These are phyloP conservation scores for Panagrolaimus sp. DNA, from an alignment of 1,140 invertebrate genomes.

Conservation along the genomic window DNA sequence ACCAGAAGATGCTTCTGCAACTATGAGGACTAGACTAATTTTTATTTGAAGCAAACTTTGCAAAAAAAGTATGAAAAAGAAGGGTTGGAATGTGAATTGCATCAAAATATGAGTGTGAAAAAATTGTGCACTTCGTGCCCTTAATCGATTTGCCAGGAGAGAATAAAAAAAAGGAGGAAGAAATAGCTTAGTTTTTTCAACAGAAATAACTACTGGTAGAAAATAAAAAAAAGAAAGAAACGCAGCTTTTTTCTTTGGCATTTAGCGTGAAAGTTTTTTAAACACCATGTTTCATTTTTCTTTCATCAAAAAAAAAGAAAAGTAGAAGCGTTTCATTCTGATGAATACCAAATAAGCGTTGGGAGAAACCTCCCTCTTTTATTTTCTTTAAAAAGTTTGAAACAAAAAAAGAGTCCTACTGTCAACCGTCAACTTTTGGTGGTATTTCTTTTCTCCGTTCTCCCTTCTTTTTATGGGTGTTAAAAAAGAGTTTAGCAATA, in stretches of 20 bases:
- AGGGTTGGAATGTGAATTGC: conserved; percentile 11
- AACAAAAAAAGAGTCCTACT: too few relatives aligned
- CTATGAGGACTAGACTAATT: neutral
- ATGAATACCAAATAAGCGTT: neutral
- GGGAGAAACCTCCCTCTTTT: too few relatives aligned
- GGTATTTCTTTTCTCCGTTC: too few relatives aligned
- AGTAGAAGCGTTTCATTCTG: conserved; percentile 4
- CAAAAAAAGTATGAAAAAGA: neutral
- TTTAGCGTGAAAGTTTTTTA: neutral
- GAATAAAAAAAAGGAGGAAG: neutral
- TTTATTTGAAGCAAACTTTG: conserved; percentile 4
- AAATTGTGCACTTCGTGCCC: conserved; percentile 8
- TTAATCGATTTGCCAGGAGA: conserved; percentile 11
- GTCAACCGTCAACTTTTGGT: too few relatives aligned
- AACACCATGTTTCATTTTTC: too few relatives aligned
- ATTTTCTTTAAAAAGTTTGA: too few relatives aligned
- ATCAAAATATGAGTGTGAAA: conserved; percentile 16
- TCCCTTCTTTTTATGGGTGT: too few relatives aligned
- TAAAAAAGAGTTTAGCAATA: neutral
- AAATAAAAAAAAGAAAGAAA: neutral
- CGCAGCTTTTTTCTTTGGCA: conserved; percentile 1
- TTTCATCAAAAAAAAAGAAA: neutral
- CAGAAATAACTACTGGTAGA: neutral
- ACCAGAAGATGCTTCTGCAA: too few relatives aligned
- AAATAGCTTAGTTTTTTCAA: conserved; percentile 11